Conservation (phyloP, 2,888 invertebrate species). For the Melipona bicolor region DNA sequence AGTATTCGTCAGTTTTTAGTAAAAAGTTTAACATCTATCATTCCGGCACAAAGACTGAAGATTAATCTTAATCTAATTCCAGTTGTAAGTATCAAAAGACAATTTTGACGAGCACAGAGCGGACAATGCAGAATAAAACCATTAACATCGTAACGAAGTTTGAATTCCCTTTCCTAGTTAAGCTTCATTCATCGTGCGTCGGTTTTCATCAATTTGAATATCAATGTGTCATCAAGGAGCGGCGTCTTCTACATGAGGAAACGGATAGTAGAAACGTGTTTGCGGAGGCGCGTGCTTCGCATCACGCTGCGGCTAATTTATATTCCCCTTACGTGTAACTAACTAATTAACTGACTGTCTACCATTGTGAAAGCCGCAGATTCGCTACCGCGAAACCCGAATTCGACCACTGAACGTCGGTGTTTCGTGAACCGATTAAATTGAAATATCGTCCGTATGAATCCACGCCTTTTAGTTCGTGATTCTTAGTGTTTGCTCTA, state of each 20-base stretch:
- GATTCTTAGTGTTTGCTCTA: neutral
- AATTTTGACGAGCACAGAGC: neutral
- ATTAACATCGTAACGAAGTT: neutral
- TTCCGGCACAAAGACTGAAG: neutral
- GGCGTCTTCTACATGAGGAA: neutral
- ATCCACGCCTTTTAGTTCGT: neutral
- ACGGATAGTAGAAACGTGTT: neutral
- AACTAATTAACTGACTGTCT: conserved; percentile 55
- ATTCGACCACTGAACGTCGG: conserved; percentile 11
- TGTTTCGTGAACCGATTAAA: conserved; percentile 15
- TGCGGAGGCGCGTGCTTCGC: neutral
- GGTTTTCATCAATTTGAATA: conserved; percentile 10
- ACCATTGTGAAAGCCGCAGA: conserved; percentile 32
- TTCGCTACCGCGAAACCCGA: conserved; percentile 42
- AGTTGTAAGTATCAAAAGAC: neutral
- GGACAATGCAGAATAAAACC: neutral
- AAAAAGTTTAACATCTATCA: neutral
- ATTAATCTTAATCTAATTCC: neutral
- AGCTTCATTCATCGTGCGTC: neutral
- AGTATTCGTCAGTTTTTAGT: neutral
- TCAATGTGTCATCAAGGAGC: neutral
- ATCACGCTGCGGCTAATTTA: conserved; percentile 39
- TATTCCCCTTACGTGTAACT: conserved; percentile 55
- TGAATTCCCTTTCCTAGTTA: neutral
- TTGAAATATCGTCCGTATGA: neutral